A percentile compares a stretch with the other conserved stretches of the same genome.
These are phyloP conservation scores for Bombycilla garrulus DNA, from an alignment of 2,113 vertebrate genomes.

Conservation along the genomic window DNA sequence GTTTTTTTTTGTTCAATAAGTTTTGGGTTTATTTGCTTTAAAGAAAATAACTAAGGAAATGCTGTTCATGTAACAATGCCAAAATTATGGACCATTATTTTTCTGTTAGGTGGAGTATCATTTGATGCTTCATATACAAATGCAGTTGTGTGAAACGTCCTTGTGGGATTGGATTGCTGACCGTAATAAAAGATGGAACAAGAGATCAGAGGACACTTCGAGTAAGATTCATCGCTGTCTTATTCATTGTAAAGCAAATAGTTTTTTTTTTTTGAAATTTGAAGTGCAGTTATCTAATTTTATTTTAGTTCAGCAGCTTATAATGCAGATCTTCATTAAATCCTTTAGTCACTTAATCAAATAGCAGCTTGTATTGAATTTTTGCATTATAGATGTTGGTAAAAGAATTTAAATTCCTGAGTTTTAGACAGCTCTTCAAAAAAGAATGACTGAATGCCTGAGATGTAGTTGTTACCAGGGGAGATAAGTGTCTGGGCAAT, in stretches of 20 bases:
- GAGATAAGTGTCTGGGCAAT: neutral
- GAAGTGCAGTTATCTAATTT: neutral
- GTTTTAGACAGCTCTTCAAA: neutral
- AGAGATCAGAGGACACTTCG: constrained; percentile 36
- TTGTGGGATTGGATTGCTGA: constrained; percentile 92
- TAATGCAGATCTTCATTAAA: neutral
- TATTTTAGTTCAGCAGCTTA: neutral
- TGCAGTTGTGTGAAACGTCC: constrained; percentile 94
- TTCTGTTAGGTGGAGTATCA: constrained; percentile 82
- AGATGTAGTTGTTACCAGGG: neutral
- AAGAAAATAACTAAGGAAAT: neutral
- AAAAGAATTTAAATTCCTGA: neutral
- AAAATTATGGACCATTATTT: neutral
- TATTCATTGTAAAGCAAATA: neutral
- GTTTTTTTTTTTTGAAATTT: neutral
- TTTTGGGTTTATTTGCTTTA: neutral
- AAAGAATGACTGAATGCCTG: neutral
- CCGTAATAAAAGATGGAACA: constrained; percentile 71
- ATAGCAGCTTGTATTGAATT: neutral
- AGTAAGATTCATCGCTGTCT: constrained; percentile 62
- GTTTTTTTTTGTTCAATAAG: neutral
- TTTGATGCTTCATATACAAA: constrained; percentile 96
- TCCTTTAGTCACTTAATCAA: neutral
- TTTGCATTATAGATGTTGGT: neutral
- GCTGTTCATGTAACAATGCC: neutral